A percentile compares a stretch with the other conserved stretches of the same genome.
phyloP scores from a whole-genome alignment of 2,113 vertebrate species.

The Paedocypris sp. region DNA sequence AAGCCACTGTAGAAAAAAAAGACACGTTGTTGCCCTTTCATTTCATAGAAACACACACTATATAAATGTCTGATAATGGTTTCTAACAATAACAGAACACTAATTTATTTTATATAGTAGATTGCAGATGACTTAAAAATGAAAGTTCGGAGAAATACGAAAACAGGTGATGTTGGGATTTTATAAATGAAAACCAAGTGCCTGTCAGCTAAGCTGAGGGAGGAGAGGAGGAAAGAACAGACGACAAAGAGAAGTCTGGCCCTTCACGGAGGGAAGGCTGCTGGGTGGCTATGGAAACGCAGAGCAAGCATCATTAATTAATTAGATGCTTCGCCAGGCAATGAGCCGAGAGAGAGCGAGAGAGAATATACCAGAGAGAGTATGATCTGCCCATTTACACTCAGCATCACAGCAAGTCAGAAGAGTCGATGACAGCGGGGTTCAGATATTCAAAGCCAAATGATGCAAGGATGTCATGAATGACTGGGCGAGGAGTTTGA shows the following conservation, averaged over 20 bases:
- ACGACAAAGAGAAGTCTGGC: constrained; percentile 17
- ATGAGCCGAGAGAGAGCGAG: neutral
- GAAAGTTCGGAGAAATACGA: too few species aligned
- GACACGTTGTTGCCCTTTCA: too few species aligned
- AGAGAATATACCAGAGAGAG: neutral
- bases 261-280: constrained; percentile 2
- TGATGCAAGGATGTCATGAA: neutral
- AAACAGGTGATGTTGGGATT: too few species aligned
- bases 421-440: neutral
- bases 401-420: constrained; percentile 11
- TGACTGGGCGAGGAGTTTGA: neutral
- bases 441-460: neutral
- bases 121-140: too few species aligned
- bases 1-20: too few species aligned
- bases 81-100: too few species aligned
- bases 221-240: neutral
- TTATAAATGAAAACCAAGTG: neutral
- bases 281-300: constrained; percentile 47
- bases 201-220: constrained; percentile 17
- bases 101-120: too few species aligned
- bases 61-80: too few species aligned
- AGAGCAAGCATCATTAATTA: constrained; percentile 30
- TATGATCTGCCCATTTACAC: neutral
- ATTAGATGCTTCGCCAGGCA: constrained; percentile 17
- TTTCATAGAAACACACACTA: too few species aligned